Evolutionary conservation across 1,140 invertebrate genomes (phyloP).

Genomic region (Metopolophium dirhodum): DNA sequence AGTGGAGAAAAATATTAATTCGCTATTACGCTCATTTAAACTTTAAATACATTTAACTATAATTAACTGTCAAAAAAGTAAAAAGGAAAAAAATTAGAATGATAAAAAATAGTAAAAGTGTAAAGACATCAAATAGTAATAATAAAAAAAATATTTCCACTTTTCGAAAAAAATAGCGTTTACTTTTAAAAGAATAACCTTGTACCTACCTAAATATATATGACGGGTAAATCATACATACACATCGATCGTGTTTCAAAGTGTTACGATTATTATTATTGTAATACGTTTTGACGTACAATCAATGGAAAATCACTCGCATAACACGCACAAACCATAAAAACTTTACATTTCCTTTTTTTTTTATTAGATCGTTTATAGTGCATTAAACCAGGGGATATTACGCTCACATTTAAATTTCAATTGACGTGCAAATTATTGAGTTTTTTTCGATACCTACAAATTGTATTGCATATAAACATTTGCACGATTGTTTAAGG

Average conservation of each 20-base stretch:
- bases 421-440: constrained; percentile 22
- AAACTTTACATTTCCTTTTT: not conserved
- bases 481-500: not conserved
- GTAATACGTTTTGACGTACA: not conserved
- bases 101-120: too few relatives aligned
- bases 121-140: not conserved
- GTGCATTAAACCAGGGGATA: not conserved
- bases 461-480: not conserved
- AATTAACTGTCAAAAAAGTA: not conserved
- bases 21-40: not conserved
- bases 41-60: not conserved
- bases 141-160: not conserved
- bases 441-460: not conserved
- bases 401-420: not conserved
- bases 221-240: not conserved
- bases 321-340: not conserved
- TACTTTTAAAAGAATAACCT: not conserved
- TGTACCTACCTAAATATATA: not conserved
- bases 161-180: not conserved
- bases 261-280: not conserved
- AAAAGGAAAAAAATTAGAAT: too few relatives aligned
- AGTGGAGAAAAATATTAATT: not conserved
- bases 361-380: not conserved
- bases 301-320: not conserved
- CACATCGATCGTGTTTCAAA: not conserved